Evolutionary conservation across 2,797 vertebrate genomes (phyloP), one percentile per base, ranked within the genome.

Genomic region (Tragopan temminckii): DNA sequence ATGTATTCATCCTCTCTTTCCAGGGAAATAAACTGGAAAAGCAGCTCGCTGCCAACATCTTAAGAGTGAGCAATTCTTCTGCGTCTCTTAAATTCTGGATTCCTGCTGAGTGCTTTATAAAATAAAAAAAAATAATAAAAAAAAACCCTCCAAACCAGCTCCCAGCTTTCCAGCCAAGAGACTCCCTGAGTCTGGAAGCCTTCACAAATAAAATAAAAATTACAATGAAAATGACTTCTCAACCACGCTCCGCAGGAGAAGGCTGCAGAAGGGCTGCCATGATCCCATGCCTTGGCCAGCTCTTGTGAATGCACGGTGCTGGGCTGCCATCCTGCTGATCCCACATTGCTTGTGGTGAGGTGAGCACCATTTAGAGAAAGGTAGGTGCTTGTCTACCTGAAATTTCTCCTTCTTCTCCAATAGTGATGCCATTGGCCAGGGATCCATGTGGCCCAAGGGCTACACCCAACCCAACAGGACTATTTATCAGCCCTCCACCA

Each of bases 11-110:
- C 16, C 61, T 25, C 52, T 74, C 81, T 96, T 95, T 94, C 89
- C 87, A 88, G 81, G 91, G 92, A 96, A 94, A 80, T 75, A n/a
- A 42, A 18, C 84, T 87, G 90, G 76, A 87, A 85, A 59, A 82
- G 66, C 13, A 3, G 45, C 57, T 76, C 4, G 0, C 84, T 87
- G 89, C 90, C 95, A 89, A 1, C 27, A 43, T 87, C 33, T 57
- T 63, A 76, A 48, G 86, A 64, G 45, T n/a, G 89, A 93, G 84
- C 68, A 89, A 82, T 82, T 92, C 90, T 77, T 84, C 84, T 80
- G 75, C 1, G 10, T 80, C 80, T 96, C 92, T 85, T 95, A 71
- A 96, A 93, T 82, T 74, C 62, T 80, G 81, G 46, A 67, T 85
- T 87, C 78, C 75, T 61, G 86, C 88, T 79, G 93, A 90, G 77